Evolutionary conservation across 2,797 vertebrate genomes (phyloP).

Genomic region (Erethizon dorsatum): DNA sequence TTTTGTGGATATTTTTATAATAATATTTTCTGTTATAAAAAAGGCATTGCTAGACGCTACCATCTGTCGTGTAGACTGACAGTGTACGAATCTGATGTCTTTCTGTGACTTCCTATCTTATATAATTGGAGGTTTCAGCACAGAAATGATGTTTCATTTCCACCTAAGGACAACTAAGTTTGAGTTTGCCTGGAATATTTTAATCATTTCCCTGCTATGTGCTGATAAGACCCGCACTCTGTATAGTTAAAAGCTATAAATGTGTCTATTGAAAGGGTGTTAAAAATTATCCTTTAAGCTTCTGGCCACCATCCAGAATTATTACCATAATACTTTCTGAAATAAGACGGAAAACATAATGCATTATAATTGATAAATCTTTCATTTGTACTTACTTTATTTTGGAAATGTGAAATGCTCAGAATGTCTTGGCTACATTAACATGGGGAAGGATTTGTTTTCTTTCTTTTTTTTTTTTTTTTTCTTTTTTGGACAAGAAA

Average conservation of each 20-base stretch:
- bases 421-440: constrained; percentile 79
- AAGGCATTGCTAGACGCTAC: constrained; percentile 91
- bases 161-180: constrained; percentile 86
- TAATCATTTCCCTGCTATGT: constrained; percentile 89
- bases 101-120: constrained; percentile 90
- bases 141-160: constrained; percentile 85
- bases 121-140: constrained; percentile 90
- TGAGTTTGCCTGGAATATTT: constrained; percentile 89
- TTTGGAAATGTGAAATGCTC: constrained; percentile 87
- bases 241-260: constrained; percentile 88
- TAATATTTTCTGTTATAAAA: constrained; percentile 91
- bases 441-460: constrained; percentile 57
- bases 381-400: constrained; percentile 86
- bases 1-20: constrained; percentile 91
- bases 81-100: constrained; percentile 90
- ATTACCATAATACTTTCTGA: constrained; percentile 90
- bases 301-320: constrained; percentile 90
- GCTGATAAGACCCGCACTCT: constrained; percentile 88
- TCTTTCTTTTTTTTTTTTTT: background rate
- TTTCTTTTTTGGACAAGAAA: constrained; percentile 53
- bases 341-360: constrained; percentile 90
- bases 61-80: constrained; percentile 91
- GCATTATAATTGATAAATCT: constrained; percentile 88
- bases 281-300: constrained; percentile 87
- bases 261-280: constrained; percentile 86